Evolutionary conservation across 2,797 vertebrate species (phyloP).

Genomic region (Catharus ustulatus): DNA sequence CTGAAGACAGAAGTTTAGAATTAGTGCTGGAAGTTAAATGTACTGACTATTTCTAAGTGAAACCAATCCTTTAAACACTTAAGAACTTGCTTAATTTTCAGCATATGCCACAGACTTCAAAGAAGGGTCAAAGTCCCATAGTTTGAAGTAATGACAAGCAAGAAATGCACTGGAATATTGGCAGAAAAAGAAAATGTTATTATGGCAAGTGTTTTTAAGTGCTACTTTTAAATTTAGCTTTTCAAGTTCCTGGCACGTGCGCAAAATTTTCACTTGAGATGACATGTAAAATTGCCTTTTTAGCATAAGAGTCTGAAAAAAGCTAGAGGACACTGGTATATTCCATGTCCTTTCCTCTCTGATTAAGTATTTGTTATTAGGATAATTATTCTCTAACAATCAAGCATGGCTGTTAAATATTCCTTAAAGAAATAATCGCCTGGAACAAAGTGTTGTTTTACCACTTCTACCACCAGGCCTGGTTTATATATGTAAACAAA

Average conservation of each 20-base stretch:
- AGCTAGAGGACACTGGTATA: not conserved
- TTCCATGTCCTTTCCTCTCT: not conserved
- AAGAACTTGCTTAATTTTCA: slow-evolving; percentile 59
- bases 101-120: slow-evolving; percentile 67
- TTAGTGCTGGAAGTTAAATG: slow-evolving; percentile 26
- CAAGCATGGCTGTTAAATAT: not conserved
- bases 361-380: not conserved
- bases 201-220: slow-evolving; percentile 3
- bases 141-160: slow-evolving; percentile 49
- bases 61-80: slow-evolving; percentile 59
- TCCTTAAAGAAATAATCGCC: not conserved
- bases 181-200: not conserved
- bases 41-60: slow-evolving; percentile 54
- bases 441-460: slow-evolving; percentile 2
- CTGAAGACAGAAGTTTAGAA: slow-evolving; percentile 59
- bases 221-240: not conserved
- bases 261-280: not conserved
- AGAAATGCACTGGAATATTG: slow-evolving; percentile 22
- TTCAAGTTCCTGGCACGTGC: not conserved
- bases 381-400: slow-evolving; percentile 9
- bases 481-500: slow-evolving; percentile 41
- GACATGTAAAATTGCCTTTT: not conserved
- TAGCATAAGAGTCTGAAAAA: not conserved
- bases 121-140: slow-evolving; percentile 46
- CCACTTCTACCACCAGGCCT: not conserved